A percentile compares a stretch with the other conserved stretches of the same genome.
Conservation (phyloP, 2,797 vertebrate species). For the Channa striata region DNA sequence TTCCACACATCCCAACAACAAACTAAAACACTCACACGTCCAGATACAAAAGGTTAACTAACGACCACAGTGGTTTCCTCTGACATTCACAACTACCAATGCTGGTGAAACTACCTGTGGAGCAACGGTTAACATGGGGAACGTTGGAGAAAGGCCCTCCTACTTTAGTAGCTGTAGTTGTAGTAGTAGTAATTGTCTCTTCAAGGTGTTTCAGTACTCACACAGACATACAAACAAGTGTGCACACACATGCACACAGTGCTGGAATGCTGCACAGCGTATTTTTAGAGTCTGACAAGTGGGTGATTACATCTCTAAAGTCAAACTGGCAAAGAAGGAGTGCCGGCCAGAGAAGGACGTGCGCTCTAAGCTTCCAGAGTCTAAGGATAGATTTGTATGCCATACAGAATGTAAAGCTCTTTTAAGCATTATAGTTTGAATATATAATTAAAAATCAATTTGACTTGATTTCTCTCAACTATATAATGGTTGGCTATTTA, state of each 20-base stretch:
- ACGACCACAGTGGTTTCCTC: background rate
- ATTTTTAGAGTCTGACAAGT: conserved; percentile 66
- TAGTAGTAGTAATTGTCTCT: conserved; percentile 5
- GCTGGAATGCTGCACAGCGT: conserved; percentile 41
- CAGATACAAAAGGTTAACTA: background rate
- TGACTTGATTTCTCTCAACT: background rate
- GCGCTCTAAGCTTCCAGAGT: background rate
- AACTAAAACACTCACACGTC: background rate
- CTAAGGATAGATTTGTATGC: background rate
- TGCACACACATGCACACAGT: conserved; percentile 17
- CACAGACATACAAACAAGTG: conserved; percentile 33
- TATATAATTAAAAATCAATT: background rate
- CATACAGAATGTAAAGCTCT: conserved; percentile 2
- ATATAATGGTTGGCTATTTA: too few relatives aligned
- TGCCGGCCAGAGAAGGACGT: conserved; percentile 25
- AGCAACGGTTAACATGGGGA: conserved; percentile 7
- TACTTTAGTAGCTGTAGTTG: background rate
- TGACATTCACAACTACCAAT: background rate
- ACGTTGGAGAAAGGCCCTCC: background rate
- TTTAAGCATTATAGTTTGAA: background rate
- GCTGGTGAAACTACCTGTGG: background rate
- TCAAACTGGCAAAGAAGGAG: conserved; percentile 51
- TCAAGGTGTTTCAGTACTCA: conserved; percentile 24
- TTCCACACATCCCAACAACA: conserved; percentile 27
- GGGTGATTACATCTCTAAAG: conserved; percentile 58